Conservation (phyloP, 2,113 vertebrate genomes). For the Hyla sarda region DNA sequence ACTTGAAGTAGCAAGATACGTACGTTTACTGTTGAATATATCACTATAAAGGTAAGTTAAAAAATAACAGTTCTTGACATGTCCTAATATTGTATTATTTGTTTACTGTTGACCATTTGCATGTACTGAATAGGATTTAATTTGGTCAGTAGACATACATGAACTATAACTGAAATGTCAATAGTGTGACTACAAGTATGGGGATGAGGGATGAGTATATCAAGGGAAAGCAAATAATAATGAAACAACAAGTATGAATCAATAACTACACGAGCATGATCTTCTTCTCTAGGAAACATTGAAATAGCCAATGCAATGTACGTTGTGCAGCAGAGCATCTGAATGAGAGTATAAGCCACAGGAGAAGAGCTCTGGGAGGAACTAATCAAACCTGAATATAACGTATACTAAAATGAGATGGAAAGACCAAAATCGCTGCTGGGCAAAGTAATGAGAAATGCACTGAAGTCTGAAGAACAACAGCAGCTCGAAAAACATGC, state of each 20-base stretch:
- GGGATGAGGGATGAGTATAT: neutral
- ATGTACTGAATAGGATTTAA: neutral
- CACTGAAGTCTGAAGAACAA: conserved; percentile 61
- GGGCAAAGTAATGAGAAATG: conserved; percentile 62
- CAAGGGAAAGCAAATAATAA: conserved; percentile 40
- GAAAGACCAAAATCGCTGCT: conserved; percentile 55
- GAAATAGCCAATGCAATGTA: conserved; percentile 54
- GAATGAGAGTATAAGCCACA: conserved; percentile 48
- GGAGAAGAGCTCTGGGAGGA: conserved; percentile 59
- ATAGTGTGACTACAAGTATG: neutral
- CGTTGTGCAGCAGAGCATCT: conserved; percentile 26
- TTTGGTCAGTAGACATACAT: neutral
- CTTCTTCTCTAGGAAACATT: conserved; percentile 28
- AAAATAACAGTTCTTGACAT: neutral
- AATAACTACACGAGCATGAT: conserved; percentile 18
- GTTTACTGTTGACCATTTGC: neutral
- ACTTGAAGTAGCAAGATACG: too few relatives aligned
- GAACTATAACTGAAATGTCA: neutral
- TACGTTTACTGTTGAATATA: too few relatives aligned
- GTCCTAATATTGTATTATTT: neutral
- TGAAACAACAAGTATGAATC: conserved; percentile 52
- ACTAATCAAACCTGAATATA: conserved; percentile 60
- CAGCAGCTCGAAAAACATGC: conserved; percentile 39
- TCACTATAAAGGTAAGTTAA: neutral
- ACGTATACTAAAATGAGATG: conserved; percentile 56